Percentiles rank a stretch among this genome's conserved stretches.
Evolutionary conservation across 2,113 vertebrate species (phyloP).

Genomic region (Brachyhypopomus gauderio): DNA sequence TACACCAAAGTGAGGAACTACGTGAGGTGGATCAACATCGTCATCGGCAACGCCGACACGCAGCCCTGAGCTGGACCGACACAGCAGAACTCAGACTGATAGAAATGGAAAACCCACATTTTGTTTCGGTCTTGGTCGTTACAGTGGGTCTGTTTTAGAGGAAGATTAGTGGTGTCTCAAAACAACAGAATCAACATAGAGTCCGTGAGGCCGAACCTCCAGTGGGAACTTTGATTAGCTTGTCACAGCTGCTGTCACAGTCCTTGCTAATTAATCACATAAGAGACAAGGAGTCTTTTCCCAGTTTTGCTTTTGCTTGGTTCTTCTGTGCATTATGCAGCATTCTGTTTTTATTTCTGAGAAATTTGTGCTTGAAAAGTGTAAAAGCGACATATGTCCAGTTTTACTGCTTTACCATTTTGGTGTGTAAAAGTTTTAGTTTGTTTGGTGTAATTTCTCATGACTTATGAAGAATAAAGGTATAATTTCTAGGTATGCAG

Average conservation of each 20-base stretch:
- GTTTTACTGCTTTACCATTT: neutral
- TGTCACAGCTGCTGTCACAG: neutral
- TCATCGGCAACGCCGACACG: slow-evolving; percentile 38
- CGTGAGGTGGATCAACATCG: slow-evolving; percentile 59
- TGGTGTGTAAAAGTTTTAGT: too few species aligned
- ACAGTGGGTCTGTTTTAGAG: too few species aligned
- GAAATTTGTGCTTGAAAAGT: too few species aligned
- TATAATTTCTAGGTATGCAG: too few species aligned
- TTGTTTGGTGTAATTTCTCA: neutral
- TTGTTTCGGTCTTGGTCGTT: too few species aligned
- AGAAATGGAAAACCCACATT: too few species aligned
- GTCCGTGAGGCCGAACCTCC: too few species aligned
- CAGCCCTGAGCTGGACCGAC: neutral
- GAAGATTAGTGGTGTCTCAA: too few species aligned
- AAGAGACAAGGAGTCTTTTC: neutral
- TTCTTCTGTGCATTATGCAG: neutral
- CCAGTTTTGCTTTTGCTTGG: neutral
- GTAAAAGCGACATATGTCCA: too few species aligned
- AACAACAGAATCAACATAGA: too few species aligned
- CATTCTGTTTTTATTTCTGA: neutral
- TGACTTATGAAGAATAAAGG: too few species aligned
- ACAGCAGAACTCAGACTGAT: neutral
- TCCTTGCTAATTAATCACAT: slow-evolving; percentile 6
- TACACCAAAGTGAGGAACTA: slow-evolving; percentile 75
- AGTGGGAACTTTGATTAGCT: too few species aligned